Evolutionary conservation across 1,140 invertebrate species (phyloP).

Genomic region (Bombyx mandarina): DNA sequence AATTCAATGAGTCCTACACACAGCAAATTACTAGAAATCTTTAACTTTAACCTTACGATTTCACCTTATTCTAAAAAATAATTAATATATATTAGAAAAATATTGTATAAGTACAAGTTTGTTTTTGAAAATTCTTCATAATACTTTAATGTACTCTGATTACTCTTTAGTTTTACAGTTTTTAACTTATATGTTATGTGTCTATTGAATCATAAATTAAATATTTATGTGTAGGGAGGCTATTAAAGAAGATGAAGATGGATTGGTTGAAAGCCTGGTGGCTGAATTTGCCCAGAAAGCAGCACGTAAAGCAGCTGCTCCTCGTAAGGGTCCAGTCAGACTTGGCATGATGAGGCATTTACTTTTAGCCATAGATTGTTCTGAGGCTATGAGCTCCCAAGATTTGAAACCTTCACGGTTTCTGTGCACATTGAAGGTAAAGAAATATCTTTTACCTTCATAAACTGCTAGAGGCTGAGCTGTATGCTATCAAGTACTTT

Average conservation of each 20-base stretch:
- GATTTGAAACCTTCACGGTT: conserved; percentile 97
- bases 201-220: neutral
- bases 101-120: too few species aligned
- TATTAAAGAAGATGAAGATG: conserved; percentile 95
- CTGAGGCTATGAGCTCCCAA: conserved; percentile 92
- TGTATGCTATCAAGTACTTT: too few species aligned
- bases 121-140: too few species aligned
- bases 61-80: too few species aligned
- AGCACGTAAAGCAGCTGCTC: conserved; percentile 78
- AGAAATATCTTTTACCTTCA: neutral
- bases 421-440: conserved; percentile 88
- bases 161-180: too few species aligned
- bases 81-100: too few species aligned
- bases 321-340: conserved; percentile 81
- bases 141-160: too few species aligned
- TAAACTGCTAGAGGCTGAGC: too few species aligned
- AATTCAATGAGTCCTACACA: too few species aligned
- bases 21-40: too few species aligned
- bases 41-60: too few species aligned
- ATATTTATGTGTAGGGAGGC: conserved; percentile 82
- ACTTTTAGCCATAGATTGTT: conserved; percentile 93
- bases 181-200: too few species aligned
- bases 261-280: conserved; percentile 89
- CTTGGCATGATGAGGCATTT: conserved; percentile 98
- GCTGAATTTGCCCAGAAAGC: conserved; percentile 92